A percentile compares a stretch with the other conserved stretches of the same genome.
phyloP scores from a whole-genome alignment of 2,888 invertebrate genomes.

The Priocnemis perturbator region DNA sequence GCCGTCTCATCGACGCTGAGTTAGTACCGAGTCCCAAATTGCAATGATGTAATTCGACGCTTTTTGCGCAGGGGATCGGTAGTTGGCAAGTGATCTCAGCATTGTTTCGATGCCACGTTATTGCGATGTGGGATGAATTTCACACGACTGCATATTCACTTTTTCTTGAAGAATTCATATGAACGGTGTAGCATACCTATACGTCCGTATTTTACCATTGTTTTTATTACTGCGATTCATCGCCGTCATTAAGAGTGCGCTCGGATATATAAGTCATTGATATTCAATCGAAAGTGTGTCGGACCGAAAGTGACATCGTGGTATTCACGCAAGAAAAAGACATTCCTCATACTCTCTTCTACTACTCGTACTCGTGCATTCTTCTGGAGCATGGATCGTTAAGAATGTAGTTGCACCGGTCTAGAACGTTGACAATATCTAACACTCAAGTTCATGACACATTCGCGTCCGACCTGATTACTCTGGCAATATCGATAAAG shows the following conservation, averaged over 20 bases:
- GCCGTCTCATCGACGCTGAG: constrained; percentile 38
- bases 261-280: not conserved
- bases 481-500: constrained; percentile 11
- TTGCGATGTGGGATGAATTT: no score
- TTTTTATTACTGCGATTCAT: no score
- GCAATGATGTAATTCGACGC: no score
- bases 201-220: no score
- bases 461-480: constrained; percentile 30
- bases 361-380: constrained; percentile 29
- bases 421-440: constrained; percentile 2
- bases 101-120: no score
- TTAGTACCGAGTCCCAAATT: constrained; percentile 16
- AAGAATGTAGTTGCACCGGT: constrained; percentile 51
- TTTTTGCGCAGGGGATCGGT: no score
- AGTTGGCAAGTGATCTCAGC: no score
- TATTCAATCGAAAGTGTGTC: constrained; percentile 37
- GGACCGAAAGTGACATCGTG: constrained; percentile 40
- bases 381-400: constrained; percentile 23
- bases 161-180: no score
- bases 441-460: constrained; percentile 24
- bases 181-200: no score
- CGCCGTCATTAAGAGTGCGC: no score
- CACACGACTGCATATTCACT: no score
- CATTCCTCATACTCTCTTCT: constrained; percentile 26
- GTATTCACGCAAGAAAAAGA: constrained; percentile 30